Base-by-base conservation (phyloP, 2,888 invertebrate species). In the Ichneumoninae sp. region DNA sequence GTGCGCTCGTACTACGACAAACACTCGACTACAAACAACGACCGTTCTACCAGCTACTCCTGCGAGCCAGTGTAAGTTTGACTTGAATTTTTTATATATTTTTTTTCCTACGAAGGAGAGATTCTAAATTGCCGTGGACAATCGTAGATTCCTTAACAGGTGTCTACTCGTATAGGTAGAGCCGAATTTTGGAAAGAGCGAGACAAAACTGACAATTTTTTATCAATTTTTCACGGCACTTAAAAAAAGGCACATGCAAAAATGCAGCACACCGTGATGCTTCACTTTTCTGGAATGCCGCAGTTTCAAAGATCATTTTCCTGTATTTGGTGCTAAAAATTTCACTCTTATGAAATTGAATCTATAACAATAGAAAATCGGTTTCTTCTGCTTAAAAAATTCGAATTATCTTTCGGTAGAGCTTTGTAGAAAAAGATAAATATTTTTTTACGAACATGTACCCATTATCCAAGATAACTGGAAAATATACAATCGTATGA, bases 21-120 rank as follows among this genome's bases (percentile, higher is more conserved):
- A 95, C 95, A 16, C 94, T 98, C 82, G 96, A 97, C 93, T 98
- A 97, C 93, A 96, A 96, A 88, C 95, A 96, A 84, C 95, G 96
- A 87, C 96, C 96, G 91, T 96, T 96, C 90, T 97, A 97, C 92
- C 96, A 97, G 91, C 96, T 98, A 87, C 95, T 96, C 82, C 94
- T 98, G 22, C 95, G 95, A 89, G 97, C 97, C 54, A 96, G 96
- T 85, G 97, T 97, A 94, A 96, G 96, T 95, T 83, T 79, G 66
- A 57, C 40, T 71, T 74, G 0, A 68, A 78, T 22, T 54, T 22
- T 7, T 71, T 66, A 19, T 19, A 19, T 19, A 19, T 72, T 84
- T 83, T 57, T 79, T 76, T 83, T 74, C 3, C 3, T 22, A 54
- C 3, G 8, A 10, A 54, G 22, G 2, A 1, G n/a, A 52, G 13